phyloP scores from a whole-genome alignment of 1,140 invertebrate species.

The Sycophila sp. region DNA sequence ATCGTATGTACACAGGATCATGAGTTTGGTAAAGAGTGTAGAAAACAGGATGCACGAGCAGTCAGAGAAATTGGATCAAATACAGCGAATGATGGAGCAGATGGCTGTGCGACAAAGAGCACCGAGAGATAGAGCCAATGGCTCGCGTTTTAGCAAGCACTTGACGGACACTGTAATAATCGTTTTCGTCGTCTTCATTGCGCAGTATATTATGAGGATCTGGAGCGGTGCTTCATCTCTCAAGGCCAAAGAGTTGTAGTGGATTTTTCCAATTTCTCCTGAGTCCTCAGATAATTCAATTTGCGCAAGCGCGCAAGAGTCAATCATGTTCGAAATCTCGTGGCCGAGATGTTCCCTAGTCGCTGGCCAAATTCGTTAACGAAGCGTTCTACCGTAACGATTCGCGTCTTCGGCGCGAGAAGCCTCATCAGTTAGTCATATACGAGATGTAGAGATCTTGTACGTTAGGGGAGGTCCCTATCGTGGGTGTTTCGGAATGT shows the following conservation, averaged over 20 bases:
- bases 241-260: slow-evolving; percentile 49
- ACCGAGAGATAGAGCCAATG: slow-evolving; percentile 54
- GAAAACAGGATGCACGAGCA: slow-evolving; percentile 59
- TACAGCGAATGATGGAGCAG: slow-evolving; percentile 62
- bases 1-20: slow-evolving; percentile 52
- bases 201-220: slow-evolving; percentile 59
- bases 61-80: slow-evolving; percentile 60
- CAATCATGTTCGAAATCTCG: slow-evolving; percentile 18
- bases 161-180: slow-evolving; percentile 58
- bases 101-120: slow-evolving; percentile 58
- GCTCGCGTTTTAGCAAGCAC: slow-evolving; percentile 52
- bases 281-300: background rate
- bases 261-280: background rate
- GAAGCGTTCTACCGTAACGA: slow-evolving; percentile 1
- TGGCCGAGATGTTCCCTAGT: slow-evolving; percentile 31
- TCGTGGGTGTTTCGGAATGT: background rate
- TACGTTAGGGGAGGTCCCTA: background rate
- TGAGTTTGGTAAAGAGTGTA: slow-evolving; percentile 56
- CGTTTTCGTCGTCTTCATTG: slow-evolving; percentile 56
- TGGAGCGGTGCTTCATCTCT: slow-evolving; percentile 40
- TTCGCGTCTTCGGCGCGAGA: background rate
- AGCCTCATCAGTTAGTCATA: slow-evolving; percentile 11
- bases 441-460: slow-evolving; percentile 1
- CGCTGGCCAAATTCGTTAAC: slow-evolving; percentile 34
- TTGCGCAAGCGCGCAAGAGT: background rate